Evolutionary conservation across 2,113 vertebrate species (phyloP).

Genomic region (Castor canadensis): DNA sequence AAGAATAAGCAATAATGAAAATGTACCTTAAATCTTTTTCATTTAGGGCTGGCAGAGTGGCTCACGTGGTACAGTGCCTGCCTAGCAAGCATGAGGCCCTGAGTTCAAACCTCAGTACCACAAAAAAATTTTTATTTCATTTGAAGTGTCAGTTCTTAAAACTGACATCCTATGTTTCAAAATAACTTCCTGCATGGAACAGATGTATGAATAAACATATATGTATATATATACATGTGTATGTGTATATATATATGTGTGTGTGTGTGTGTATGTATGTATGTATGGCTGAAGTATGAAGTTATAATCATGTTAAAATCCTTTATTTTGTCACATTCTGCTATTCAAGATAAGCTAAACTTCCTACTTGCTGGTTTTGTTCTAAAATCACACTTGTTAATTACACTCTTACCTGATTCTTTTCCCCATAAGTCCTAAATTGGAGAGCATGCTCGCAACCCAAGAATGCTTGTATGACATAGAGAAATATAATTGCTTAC

Average conservation of each 20-base stretch:
- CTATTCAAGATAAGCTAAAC: slow-evolving; percentile 3
- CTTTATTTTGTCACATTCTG: not conserved
- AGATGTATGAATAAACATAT: not conserved
- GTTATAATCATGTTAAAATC: slow-evolving; percentile 5
- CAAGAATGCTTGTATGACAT: not conserved
- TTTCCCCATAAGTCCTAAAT: not conserved
- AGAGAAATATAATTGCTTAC: not conserved
- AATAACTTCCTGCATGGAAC: not conserved
- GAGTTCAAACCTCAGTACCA: too few relatives aligned
- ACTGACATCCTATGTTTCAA: not conserved
- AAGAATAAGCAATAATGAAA: not conserved
- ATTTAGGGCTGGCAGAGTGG: too few relatives aligned
- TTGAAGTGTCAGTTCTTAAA: slow-evolving; percentile 13
- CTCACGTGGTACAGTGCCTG: too few relatives aligned
- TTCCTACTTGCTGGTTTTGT: not conserved
- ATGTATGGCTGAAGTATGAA: not conserved
- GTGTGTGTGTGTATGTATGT: too few relatives aligned
- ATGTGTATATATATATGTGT: too few relatives aligned
- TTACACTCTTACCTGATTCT: not conserved
- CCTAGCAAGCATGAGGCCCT: too few relatives aligned
- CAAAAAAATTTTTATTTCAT: not conserved
- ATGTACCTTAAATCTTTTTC: not conserved
- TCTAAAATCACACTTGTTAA: slow-evolving; percentile 7
- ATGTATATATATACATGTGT: not conserved
- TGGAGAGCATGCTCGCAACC: not conserved